Conservation (phyloP, 2,113 vertebrate species). For the Andinoacara biseriatus region DNA sequence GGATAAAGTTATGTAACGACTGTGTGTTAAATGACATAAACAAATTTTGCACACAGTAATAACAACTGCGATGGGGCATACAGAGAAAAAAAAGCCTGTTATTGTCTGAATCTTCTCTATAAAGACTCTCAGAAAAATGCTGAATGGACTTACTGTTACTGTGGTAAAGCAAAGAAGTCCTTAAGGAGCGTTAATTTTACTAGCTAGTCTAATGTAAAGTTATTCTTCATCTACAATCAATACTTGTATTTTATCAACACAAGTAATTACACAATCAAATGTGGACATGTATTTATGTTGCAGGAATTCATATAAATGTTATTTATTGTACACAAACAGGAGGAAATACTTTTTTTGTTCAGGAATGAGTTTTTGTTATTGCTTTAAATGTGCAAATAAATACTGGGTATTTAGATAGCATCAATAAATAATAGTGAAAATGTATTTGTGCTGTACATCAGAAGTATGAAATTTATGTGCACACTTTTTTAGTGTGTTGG, state of each 20-base stretch:
- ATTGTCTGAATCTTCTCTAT: constrained; percentile 5
- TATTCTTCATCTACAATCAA: not conserved
- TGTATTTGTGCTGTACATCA: not conserved
- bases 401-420: not conserved
- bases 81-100: not conserved
- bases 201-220: not conserved
- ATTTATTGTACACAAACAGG: constrained; percentile 40
- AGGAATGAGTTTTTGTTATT: constrained; percentile 16
- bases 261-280: not conserved
- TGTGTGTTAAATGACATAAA: not conserved
- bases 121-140: not conserved
- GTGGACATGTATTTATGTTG: constrained; percentile 31
- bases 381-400: constrained; percentile 54
- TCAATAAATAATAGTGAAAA: not conserved
- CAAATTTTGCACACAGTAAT: not conserved
- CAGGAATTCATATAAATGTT: constrained; percentile 19
- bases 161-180: not conserved
- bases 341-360: not conserved
- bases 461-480: not conserved
- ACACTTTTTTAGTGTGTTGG: not conserved
- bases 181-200: not conserved
- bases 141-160: not conserved
- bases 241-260: not conserved
- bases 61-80: not conserved
- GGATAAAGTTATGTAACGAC: not conserved